Conservation (phyloP, 1,140 invertebrate species). For the Bombus haemorrhoidalis region DNA sequence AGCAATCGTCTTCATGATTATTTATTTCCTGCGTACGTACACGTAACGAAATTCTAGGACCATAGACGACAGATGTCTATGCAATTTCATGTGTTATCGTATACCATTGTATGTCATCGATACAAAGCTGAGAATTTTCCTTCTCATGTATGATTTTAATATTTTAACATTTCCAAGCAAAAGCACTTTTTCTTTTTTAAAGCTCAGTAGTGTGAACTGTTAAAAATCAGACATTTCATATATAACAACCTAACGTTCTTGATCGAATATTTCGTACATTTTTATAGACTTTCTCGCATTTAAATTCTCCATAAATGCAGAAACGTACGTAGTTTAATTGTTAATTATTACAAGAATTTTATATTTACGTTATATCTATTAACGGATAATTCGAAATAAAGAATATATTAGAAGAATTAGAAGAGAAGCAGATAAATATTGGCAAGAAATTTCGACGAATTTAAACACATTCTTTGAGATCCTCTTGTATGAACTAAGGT, state of each 20-base stretch:
- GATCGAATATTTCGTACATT: background rate
- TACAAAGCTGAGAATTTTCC: background rate
- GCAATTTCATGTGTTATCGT: background rate
- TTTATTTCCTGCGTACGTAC: background rate
- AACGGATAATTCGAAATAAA: background rate
- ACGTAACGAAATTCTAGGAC: background rate
- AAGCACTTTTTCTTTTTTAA: background rate
- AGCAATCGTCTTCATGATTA: background rate
- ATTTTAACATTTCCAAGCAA: background rate
- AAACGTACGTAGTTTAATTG: background rate
- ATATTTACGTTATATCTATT: background rate
- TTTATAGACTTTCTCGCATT: background rate
- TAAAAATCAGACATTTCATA: background rate
- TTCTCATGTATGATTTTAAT: background rate
- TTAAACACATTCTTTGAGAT: background rate
- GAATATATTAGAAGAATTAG: background rate
- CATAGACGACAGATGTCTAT: background rate
- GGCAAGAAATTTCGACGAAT: background rate
- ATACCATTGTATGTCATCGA: too few relatives aligned
- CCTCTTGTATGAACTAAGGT: background rate
- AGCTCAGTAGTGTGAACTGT: background rate
- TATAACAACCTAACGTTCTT: fast-evolving
- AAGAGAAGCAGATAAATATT: background rate
- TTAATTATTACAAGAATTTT: background rate
- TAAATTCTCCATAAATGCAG: background rate